Conservation (phyloP, 2,113 vertebrate species). For the Xiphophorus hellerii region DNA sequence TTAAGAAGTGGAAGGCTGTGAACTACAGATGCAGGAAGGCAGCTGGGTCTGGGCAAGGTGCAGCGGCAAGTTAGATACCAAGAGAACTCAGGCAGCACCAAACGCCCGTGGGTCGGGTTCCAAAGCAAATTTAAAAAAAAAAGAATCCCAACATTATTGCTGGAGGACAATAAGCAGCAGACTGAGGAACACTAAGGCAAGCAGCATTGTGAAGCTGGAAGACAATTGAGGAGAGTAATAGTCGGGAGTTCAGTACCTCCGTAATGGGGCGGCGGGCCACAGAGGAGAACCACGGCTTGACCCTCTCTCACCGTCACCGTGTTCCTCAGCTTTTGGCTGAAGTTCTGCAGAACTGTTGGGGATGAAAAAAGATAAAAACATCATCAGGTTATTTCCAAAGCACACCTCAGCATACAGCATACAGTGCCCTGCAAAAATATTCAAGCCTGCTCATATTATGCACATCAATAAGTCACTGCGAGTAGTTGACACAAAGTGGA, state of each 20-base stretch:
- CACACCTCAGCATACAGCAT: too few relatives aligned
- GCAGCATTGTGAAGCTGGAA: slow-evolving; percentile 35
- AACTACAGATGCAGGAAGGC: slow-evolving; percentile 53
- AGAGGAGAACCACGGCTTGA: slow-evolving; percentile 90
- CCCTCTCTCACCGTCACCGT: slow-evolving; percentile 87
- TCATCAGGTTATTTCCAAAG: neutral
- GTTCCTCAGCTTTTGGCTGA: slow-evolving; percentile 83
- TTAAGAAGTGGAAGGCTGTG: slow-evolving; percentile 58
- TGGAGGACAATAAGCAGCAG: slow-evolving; percentile 50
- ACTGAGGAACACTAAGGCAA: slow-evolving; percentile 55
- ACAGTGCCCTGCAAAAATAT: too few relatives aligned
- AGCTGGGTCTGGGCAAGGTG: slow-evolving; percentile 20
- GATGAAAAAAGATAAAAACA: slow-evolving; percentile 47
- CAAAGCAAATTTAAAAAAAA: slow-evolving; percentile 39
- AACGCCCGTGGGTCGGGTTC: slow-evolving; percentile 11
- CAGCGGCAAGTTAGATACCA: slow-evolving; percentile 1
- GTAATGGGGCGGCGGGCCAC: slow-evolving; percentile 83
- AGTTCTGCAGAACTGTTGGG: slow-evolving; percentile 86
- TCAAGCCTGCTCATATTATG: too few relatives aligned
- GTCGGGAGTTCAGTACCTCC: slow-evolving; percentile 80
- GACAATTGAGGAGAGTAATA: slow-evolving; percentile 42
- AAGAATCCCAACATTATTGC: slow-evolving; percentile 28
- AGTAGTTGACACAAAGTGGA: neutral
- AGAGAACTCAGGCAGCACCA: slow-evolving; percentile 6
- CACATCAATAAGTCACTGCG: too few relatives aligned